Evolutionary conservation across 2,797 vertebrate genomes (phyloP).

Genomic region (Cryptoprocta ferox): DNA sequence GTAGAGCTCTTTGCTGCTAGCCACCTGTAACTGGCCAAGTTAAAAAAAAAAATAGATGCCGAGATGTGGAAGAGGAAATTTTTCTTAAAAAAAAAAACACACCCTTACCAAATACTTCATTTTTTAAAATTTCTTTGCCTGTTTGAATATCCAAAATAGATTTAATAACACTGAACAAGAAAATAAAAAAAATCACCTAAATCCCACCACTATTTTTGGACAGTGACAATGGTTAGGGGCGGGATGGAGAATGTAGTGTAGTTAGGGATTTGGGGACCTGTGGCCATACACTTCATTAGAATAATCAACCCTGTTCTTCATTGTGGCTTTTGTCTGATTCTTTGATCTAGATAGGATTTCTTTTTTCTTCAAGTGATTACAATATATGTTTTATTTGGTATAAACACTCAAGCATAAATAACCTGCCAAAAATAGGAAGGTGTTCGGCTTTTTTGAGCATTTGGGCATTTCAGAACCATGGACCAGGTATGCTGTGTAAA

Average conservation of each 20-base stretch:
- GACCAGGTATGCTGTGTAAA: not conserved
- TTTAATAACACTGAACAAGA: slow-evolving; percentile 21
- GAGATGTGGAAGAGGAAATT: slow-evolving; percentile 62
- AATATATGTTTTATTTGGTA: not conserved
- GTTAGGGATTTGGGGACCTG: not conserved
- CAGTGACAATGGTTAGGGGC: not conserved
- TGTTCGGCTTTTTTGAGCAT: not conserved
- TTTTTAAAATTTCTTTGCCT: not conserved
- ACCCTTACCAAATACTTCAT: not conserved
- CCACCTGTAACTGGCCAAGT: slow-evolving; percentile 91
- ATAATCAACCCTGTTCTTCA: not conserved
- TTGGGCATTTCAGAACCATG: not conserved
- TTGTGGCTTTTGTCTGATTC: not conserved
- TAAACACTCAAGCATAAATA: not conserved
- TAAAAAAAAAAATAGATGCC: not conserved
- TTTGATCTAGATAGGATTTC: not conserved
- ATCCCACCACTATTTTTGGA: not conserved
- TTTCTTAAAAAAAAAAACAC: slow-evolving; percentile 39
- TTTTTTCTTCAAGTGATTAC: not conserved
- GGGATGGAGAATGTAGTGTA: not conserved
- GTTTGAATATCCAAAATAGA: slow-evolving; percentile 46
- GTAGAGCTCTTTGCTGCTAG: slow-evolving; percentile 81
- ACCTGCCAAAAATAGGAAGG: not conserved
- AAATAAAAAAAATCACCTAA: not conserved
- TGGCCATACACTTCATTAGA: not conserved